Conservation (phyloP, 2,797 vertebrate genomes). For the Gymnocypris eckloni region DNA sequence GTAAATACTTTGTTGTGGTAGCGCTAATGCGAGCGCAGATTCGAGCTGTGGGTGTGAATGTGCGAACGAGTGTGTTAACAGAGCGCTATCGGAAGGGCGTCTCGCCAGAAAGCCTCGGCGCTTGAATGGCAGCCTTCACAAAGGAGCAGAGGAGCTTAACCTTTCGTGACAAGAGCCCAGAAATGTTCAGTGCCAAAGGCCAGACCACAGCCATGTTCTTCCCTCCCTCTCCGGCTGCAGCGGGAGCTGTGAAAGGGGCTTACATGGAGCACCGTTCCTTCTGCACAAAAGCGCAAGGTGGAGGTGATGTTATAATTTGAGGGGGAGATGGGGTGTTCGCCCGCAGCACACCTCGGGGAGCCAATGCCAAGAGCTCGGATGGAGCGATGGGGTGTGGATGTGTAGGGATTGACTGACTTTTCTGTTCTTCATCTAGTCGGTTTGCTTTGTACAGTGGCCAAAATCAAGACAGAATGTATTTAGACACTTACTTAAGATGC, state of each 20-base stretch:
- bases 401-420: constrained; percentile 15
- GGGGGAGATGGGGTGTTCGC: constrained; percentile 66
- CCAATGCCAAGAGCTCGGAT: constrained; percentile 49
- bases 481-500: background rate
- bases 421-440: background rate
- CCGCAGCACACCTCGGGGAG: constrained; percentile 41
- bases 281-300: constrained; percentile 75
- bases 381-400: background rate
- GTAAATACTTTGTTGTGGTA: constrained; percentile 56
- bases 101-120: constrained; percentile 61
- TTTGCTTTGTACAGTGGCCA: background rate
- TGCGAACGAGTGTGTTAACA: constrained; percentile 65
- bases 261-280: constrained; percentile 72
- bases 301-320: constrained; percentile 76
- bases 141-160: constrained; percentile 72
- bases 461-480: background rate
- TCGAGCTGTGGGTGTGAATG: constrained; percentile 56
- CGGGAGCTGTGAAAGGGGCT: constrained; percentile 71
- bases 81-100: constrained; percentile 70
- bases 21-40: constrained; percentile 43
- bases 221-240: constrained; percentile 49
- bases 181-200: constrained; percentile 62
- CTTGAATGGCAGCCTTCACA: constrained; percentile 71
- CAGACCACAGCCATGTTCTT: constrained; percentile 54
- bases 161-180: constrained; percentile 71